These are phyloP conservation scores for Candoia aspera DNA, from an alignment of 2,113 vertebrate species.

Conservation along the genomic window DNA sequence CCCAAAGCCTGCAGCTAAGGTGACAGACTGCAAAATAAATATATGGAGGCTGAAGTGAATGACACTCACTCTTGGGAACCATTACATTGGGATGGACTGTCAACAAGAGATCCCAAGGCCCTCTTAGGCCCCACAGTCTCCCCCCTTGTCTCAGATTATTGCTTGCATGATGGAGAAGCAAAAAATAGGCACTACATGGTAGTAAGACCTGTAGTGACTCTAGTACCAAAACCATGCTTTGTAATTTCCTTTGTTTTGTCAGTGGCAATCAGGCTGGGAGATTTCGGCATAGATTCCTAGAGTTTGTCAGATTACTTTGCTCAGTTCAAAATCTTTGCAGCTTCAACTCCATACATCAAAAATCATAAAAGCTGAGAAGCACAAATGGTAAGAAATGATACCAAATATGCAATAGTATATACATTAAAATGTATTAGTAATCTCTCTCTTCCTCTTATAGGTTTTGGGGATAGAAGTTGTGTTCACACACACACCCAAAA, in stretches of 20 bases:
- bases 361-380: not conserved
- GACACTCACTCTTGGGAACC: slow-evolving; percentile 34
- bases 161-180: not conserved
- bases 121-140: not conserved
- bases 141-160: not conserved
- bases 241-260: not conserved
- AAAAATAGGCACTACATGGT: not conserved
- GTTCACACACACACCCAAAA: not conserved
- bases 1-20: slow-evolving; percentile 33
- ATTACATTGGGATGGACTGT: slow-evolving; percentile 37
- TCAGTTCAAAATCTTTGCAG: not conserved
- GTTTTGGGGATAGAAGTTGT: too few relatives aligned
- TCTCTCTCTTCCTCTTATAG: too few relatives aligned
- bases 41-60: slow-evolving; percentile 5
- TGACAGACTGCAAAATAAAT: slow-evolving; percentile 64
- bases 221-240: not conserved
- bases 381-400: not conserved
- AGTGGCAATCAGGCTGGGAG: not conserved
- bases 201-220: not conserved
- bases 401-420: not conserved
- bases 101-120: not conserved
- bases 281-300: not conserved
- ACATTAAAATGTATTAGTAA: too few relatives aligned
- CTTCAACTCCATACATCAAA: not conserved
- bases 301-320: not conserved